Evolutionary conservation across 37 sponge, comb jelly and placozoan species (phyloP).

Genomic region (Spongia lamella): DNA sequence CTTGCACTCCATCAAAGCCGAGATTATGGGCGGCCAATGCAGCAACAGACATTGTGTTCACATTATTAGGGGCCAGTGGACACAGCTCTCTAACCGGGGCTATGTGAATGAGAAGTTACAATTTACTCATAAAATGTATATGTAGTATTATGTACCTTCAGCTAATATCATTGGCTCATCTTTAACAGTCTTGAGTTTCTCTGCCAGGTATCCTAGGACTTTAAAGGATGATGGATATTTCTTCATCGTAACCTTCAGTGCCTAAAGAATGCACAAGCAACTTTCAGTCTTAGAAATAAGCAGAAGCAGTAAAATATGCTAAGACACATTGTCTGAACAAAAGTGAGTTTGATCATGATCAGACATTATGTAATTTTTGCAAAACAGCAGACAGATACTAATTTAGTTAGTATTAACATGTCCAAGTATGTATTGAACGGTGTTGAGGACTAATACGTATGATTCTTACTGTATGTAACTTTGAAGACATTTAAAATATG

Average conservation of each 20-base stretch:
- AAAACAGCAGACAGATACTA: too few relatives aligned
- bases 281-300: not conserved
- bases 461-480: not conserved
- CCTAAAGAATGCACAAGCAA: conserved; percentile 32
- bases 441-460: not conserved
- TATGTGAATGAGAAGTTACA: conserved; percentile 9
- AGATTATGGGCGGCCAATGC: conserved; percentile 89
- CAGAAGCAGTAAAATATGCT: too few relatives aligned
- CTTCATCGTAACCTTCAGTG: conserved; percentile 85
- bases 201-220: conserved; percentile 61
- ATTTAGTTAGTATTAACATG: too few relatives aligned
- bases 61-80: conserved; percentile 91
- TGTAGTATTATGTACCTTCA: conserved; percentile 55
- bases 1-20: conserved; percentile 72
- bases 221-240: conserved; percentile 91
- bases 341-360: not conserved
- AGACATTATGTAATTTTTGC: too few relatives aligned
- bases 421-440: too few relatives aligned
- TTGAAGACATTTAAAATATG: not conserved
- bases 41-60: conserved; percentile 94
- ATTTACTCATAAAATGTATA: not conserved
- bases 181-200: conserved; percentile 43
- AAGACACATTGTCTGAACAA: too few relatives aligned
- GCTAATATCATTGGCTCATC: conserved; percentile 50
- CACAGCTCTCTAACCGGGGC: conserved; percentile 86